These are phyloP conservation scores for Synergus gifuensis DNA, from an alignment of 2,888 invertebrate species.

Conservation along the genomic window DNA sequence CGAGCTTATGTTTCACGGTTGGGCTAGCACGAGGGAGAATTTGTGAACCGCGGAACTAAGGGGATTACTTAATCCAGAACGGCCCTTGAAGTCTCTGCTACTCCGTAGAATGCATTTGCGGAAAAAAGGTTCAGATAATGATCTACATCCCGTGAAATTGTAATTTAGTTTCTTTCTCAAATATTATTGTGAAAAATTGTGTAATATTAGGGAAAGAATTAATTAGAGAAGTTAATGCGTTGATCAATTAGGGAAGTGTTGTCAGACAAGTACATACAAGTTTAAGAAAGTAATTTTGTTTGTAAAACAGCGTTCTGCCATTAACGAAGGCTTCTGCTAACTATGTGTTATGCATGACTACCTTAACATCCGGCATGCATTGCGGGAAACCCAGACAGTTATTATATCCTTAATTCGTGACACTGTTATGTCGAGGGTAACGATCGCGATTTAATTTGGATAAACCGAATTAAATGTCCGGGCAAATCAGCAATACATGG, in stretches of 20 bases:
- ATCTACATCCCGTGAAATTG: not conserved
- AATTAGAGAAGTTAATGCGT: not conserved
- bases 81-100: constrained; percentile 34
- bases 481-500: constrained; percentile 53
- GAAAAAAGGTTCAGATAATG: not conserved
- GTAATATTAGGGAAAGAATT: not conserved
- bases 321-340: not conserved
- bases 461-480: constrained; percentile 66
- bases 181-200: not conserved
- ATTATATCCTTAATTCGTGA: constrained; percentile 63
- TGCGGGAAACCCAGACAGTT: constrained; percentile 63
- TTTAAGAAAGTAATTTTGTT: too few species aligned
- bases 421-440: constrained; percentile 63
- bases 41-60: constrained; percentile 55
- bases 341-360: constrained; percentile 64
- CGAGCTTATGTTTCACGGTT: constrained; percentile 69
- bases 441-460: constrained; percentile 66
- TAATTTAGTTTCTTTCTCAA: not conserved
- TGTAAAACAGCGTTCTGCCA: not conserved
- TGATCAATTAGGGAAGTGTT: not conserved
- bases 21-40: constrained; percentile 56
- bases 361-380: constrained; percentile 67
- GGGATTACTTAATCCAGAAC: constrained; percentile 59
- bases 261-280: too few species aligned
- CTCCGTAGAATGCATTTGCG: constrained; percentile 14